Evolutionary conservation across 1,140 invertebrate species (phyloP), one percentile per base, ranked within the genome.

Genomic region (Trachelipus rathkii): DNA sequence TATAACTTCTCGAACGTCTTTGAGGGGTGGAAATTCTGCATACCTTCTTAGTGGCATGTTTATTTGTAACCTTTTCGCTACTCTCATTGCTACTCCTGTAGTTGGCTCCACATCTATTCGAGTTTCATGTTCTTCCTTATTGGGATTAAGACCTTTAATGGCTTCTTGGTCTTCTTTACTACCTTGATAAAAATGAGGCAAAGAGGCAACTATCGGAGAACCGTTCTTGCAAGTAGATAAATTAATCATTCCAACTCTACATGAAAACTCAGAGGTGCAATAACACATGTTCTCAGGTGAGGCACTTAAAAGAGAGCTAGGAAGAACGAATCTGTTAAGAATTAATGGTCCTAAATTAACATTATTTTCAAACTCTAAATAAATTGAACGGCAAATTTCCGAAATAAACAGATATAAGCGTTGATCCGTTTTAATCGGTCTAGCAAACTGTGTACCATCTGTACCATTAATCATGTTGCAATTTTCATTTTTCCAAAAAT

Each of bases 141-240:
- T 85, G 0, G 95, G 93, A 5, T 85, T 81, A 10, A 93, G 83
- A 19, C 94, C 94, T 24, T 89, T 88, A 0, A 95, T 87, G 50
- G 89, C 88, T 60, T 90, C 86, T 53, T 89, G 83, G 9, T 95
- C 85, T 0, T 86, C 83, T 4, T 89, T 87, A 81, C 93, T 91
- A 3, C 89, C 88, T 76, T 92, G 87, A 82, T 91, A 90, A 84
- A 95, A 96, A 84, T 97, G 95, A 3, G 94, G 94, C 82, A 92
- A 93, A n/a, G 94, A 82, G 67, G 79, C 74, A 13, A 82, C 78
- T 0, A 83, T 78, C 5, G 82, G 82, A 0, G 80, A 77, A 7
- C 82, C 82, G 15, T 77, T 75, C n/a, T 76, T 69, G 73, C 82
- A 82, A 1, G 77, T 75, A 33, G 81, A 74, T 46, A 82, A 72